Evolutionary conservation across 2,888 invertebrate species (phyloP), one percentile per base, ranked within the genome.

Genomic region (Agonopterix heracliana): DNA sequence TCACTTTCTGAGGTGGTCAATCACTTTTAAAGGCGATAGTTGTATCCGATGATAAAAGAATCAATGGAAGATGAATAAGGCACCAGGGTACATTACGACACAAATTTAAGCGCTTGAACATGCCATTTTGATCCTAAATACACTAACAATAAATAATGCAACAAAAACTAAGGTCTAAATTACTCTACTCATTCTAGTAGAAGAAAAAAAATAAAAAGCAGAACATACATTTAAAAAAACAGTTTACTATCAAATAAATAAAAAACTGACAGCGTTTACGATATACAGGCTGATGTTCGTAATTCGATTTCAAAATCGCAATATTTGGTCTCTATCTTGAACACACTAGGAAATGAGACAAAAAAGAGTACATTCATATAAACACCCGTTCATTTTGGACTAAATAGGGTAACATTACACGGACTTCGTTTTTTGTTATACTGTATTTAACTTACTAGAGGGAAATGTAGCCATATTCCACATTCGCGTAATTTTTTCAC

Each of bases 1-100:
- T 26, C 26, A 26, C 26, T 5, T 26, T 26, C 7, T 26, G 26
- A 26, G 7, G 1, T 26, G 26, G 26, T 26, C 26, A 26, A 26
- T 7, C 5, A 26, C 26, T 26, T 26, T 26, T 26, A 26, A 3
- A 26, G 26, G 26, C 26, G 26, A 17, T 17, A 17, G 17, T 17
- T 26, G 5, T 5, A 26, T 26, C 26, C 5, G 26, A 26, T 26
- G 26, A 26, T 56, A 59, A 63, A 54, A 54, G 63, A 66, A 46
- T 59, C 68, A 38, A 65, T 73, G 74, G 68, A 78, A 74, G 71
- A 75, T 77, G 74, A 62, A 54, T 79, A 81, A 81, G 80, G 80
- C 80, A 81, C 80, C 72, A 66, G 73, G 70, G 58, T 71, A 43
- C 35, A 34, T 13, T 17, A 17, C 13, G 38, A 26, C 34, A 41